Base-by-base conservation (phyloP, 2,113 vertebrate genomes). In the Chionodraco myersi region DNA sequence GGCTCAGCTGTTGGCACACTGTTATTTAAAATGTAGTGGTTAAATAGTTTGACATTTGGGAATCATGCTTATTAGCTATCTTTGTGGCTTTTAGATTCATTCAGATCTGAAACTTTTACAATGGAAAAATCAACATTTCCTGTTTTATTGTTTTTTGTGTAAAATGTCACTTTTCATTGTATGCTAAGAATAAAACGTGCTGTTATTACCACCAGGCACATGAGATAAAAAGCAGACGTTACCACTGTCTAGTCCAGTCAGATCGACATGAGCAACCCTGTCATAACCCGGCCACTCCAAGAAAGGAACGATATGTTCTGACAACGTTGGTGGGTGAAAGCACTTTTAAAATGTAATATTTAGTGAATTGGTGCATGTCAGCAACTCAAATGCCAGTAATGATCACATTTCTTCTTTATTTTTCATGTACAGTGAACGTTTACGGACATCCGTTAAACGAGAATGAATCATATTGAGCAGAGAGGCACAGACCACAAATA, bases 401-500 rank as follows among this genome's bases (percentile, higher is more conserved):
- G 26, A 72, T 62, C 72, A 54, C 48, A 61, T 67, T 70, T 78
- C 60, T 72, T 12, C 10, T 87, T 91, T 89, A 87, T 91, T 93
- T 83, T 11, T 75, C 63, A 88, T 80, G 30, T 86, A 87, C 88
- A 87, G 62, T 76, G 36, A 77, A 68, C 66, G 59, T 79, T 70
- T 73, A 69, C 81, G 44, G 79, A 84, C 62, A 89, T 72, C 69
- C 34, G 78, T 83, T 54, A 79, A 81, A 67, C 16, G 34, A 88
- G 12, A 86, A 62, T 65, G 65, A 75, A 57, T 67, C 45, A 77
- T 68, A 75, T 52, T 65, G 58, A 83, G 74, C 69, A 86, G 59
- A 80, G 69, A 87, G 87, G 79, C 82, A 83, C 67, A 89, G 49
- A 78, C 72, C 70, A 89, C 76, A 86, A 86, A 85, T 48, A 72